Base-by-base conservation (phyloP, 2,797 vertebrate genomes). In the Gila robusta region DNA sequence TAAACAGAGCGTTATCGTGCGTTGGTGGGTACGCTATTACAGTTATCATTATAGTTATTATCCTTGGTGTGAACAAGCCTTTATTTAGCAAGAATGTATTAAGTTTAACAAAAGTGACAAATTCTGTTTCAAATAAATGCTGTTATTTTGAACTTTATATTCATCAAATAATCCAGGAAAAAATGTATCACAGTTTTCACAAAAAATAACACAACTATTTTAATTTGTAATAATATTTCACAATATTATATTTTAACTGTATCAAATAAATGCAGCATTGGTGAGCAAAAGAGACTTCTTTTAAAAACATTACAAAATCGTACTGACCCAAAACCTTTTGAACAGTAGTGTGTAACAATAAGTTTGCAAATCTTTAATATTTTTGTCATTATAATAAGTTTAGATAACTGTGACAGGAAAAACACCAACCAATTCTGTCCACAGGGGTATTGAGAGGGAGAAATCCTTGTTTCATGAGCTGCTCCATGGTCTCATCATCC, bases 391-490 rank as follows among this genome's bases (percentile, higher is more conserved):
- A 28, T 26, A 47, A 16, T 26, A n/a, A 21, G 54, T 47, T 44
- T 47, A 72, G 49, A 37, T 35, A 52, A 17, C 16, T 26, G 21
- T 64, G 71, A 66, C 28, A 54, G 26, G 9, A 37, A 82, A 39
- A 44, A 28, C 35, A 4, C 92, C 88, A 94, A 98, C 98, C 98
- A 82, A 97, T 95, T 94, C 96, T 97, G 93, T 98, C 97, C 86
- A 99, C 96, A 0, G 98, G 98, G 1, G 98, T 99, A 92, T 96
- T 98, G 89, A 99, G 92, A 0, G 98, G 97, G 71, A 99, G 96
- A 90, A 98, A 99, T 69, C 98, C 98, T 91, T 98, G 98, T 81
- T 97, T 97, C 10, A 99, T 95, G 32, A 99, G 97, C 91, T 99
- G 97, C 39, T 97, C 97, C 96, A 97, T 96, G 89, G 97, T 97